Base-by-base conservation (phyloP, 1,140 invertebrate species). In the Diabrotica virgifera region DNA sequence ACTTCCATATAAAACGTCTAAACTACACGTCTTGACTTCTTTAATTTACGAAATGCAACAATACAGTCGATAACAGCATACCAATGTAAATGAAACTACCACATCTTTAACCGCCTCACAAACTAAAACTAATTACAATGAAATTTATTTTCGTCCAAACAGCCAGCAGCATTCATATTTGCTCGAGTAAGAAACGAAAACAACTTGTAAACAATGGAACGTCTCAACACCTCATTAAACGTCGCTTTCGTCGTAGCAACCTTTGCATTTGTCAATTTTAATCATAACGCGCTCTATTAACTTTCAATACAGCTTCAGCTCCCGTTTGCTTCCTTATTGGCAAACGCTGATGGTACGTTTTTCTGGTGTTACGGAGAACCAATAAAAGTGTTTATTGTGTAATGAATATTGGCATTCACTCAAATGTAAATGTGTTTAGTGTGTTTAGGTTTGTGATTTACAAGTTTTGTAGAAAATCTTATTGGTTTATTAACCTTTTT, bases 151-250 rank as follows among this genome's bases (percentile, higher is more conserved):
- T 46, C n/a, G 40, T 8, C 4, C n/a, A 8, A 46, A 46, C 40
- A 10, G 40, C 8, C 8, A 46, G 40, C 40, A 6, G 8, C 40
- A 46, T 46, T 46, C 40, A 46, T 46, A 46, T 46, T 46, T 46
- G 40, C 40, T 46, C 6, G 40, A 46, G 40, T 46, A n/a, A 46
- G 40, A n/a, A 46, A 46, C n/a, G n/a, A 46, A 46, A 46, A 11
- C 36, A 36, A 57, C 24, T n/a, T 57, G 36, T 36, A 37, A 57
- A 57, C 55, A 57, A 57, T 57, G 55, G 55, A 6, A 57, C 37
- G 55, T 36, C 36, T 57, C 55, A 10, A 37, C 55, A 57, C 55
- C 55, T 57, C 55, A 57, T 57, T 57, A 57, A 57, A n/a, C 55
- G 5, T 5, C 10, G 35, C 55, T 12, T 13, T 57, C 35, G 55